Evolutionary conservation across 2,888 invertebrate species (phyloP), one percentile per base, ranked within the genome.

Genomic region (Drosophila pseudotalamancana): DNA sequence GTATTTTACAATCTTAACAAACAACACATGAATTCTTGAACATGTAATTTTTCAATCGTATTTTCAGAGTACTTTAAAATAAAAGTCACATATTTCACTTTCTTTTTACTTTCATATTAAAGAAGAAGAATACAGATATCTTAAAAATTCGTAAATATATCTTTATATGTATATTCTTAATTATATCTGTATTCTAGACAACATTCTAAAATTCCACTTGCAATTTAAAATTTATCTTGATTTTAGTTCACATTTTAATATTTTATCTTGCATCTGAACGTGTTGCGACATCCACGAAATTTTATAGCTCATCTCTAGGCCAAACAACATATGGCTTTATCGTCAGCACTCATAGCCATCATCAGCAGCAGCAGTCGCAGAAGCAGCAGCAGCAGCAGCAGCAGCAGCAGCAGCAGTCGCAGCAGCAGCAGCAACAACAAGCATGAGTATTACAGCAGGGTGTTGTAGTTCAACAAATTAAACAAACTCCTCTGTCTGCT

Each of bases 231-330:
- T n/a, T 4, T 12, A 4, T 14, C 23, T 18, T 8, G n/a, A 4
- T 18, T 39, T n/a, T 14, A 8, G 5, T 14, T 5, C 3, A 11
- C 3, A 25, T 40, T 14, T 1, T 23, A 8, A 1, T 39, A 9
- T 23, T 40, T 23, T 14, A n/a, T 25, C 23, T 40, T 2, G n/a
- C n/a, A n/a, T n/a, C n/a, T n/a, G n/a, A n/a, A n/a, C n/a, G n/a
- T n/a, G n/a, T n/a, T n/a, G n/a, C n/a, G n/a, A n/a, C n/a, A n/a
- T n/a, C n/a, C n/a, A n/a, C n/a, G n/a, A n/a, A n/a, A n/a, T n/a
- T n/a, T n/a, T n/a, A n/a, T n/a, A 11, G 39, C 55, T 29, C 65
- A 67, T 67, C 65, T 45, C 67, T 57, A 67, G 11, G 11, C 21
- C 35, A 37, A 39, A 46, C 35, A 37, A 16, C 21, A 35, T 35